Evolutionary conservation across 2,888 invertebrate genomes (phyloP), one percentile per base, ranked within the genome.

Genomic region (Agonopterix heracliana): DNA sequence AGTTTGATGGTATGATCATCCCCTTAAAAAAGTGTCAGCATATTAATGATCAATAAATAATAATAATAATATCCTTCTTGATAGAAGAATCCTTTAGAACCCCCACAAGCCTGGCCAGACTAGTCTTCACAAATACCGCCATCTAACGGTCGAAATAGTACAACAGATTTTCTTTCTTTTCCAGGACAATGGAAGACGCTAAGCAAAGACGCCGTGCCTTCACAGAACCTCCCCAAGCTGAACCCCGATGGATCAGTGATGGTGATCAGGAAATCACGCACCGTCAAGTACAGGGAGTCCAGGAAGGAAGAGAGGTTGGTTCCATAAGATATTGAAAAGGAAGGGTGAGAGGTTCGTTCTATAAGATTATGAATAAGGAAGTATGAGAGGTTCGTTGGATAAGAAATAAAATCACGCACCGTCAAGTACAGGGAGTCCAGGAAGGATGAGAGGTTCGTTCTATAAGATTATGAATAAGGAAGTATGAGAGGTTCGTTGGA

Each of bases 131-230:
- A 26, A 26, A 26, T 26, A 26, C 26, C 26, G 26, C 26, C 26
- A 26, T 26, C 26, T 26, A 26, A 5, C 26, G 26, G 26, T 5
- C 26, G 5, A 26, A 26, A 26, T 17, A 26, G 5, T 26, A 26
- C 26, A 5, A 26, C 26, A 26, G 26, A 26, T 26, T 26, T 26
- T 26, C 7, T 38, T 38, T 38, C n/a, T 38, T 41, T 41, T 71
- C 0, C 73, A 89, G 89, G 89, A 0, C 89, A 89, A 53, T 88
- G 88, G 88, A 87, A 87, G 63, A 88, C 89, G 0, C 52, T 89
- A 0, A 86, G 82, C 62, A 89, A 89, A 55, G 86, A 89, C 26
- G 89, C 89, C 0, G 68, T 89, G 1, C 89, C 89, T 0, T 79
- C 88, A 2, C 85, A 85, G 67, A 89, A 89, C 62, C 74, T 89